Evolutionary conservation across 2,888 invertebrate genomes (phyloP).

Genomic region (Dasysyrphus albostriatus): DNA sequence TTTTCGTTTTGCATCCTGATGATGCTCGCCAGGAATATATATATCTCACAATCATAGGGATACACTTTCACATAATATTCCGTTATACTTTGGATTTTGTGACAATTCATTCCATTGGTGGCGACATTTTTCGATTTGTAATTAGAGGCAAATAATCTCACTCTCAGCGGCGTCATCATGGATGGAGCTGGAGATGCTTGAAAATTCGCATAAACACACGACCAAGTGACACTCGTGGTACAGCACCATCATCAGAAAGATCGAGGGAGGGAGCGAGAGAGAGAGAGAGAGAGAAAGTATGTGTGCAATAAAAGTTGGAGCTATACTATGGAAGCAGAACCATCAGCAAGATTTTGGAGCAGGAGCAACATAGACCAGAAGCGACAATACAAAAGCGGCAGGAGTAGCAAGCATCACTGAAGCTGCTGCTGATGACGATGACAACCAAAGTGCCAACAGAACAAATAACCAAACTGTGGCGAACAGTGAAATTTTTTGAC

Average conservation of each 20-base stretch:
- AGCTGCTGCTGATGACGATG: neutral
- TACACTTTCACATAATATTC: constrained; percentile 21
- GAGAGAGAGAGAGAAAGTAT: neutral
- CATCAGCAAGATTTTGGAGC: constrained; percentile 26
- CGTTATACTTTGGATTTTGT: constrained; percentile 66
- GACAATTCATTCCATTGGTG: constrained; percentile 74
- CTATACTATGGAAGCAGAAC: constrained; percentile 2
- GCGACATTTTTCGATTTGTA: constrained; percentile 75
- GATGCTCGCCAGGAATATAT: constrained; percentile 46
- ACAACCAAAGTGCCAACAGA: constrained; percentile 67
- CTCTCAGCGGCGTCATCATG: constrained; percentile 20
- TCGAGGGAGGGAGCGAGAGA: neutral
- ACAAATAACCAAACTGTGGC: constrained; percentile 66
- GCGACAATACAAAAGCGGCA: constrained; percentile 34
- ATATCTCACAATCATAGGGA: constrained; percentile 49
- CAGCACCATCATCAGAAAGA: neutral
- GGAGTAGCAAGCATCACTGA: constrained; percentile 36
- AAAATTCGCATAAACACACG: constrained; percentile 68
- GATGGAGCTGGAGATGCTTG: constrained; percentile 57
- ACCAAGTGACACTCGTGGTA: constrained; percentile 60
- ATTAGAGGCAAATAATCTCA: constrained; percentile 67
- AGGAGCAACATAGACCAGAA: constrained; percentile 52
- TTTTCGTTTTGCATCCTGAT: constrained; percentile 18
- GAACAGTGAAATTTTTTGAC: constrained; percentile 72
- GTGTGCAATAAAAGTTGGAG: constrained; percentile 48